Percentiles rank a stretch among this genome's conserved stretches.
These are phyloP conservation scores for Myrmophylax atrothorax DNA, from an alignment of 2,113 vertebrate genomes.

Conservation along the genomic window DNA sequence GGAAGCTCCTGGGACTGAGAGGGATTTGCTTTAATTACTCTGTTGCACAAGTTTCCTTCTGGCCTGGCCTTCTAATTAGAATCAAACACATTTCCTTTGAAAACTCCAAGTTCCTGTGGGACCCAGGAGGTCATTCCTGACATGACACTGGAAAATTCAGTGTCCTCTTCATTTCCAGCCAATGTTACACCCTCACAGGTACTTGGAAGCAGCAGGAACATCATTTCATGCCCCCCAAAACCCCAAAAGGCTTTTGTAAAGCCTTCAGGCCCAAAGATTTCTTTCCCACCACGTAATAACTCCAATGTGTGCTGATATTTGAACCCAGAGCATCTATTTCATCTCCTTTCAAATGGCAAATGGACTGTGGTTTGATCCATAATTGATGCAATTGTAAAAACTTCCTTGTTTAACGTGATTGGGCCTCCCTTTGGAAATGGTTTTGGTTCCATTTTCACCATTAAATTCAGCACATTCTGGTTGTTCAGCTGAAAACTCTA, in stretches of 20 bases:
- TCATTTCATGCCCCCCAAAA: not conserved
- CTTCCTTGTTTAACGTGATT: not conserved
- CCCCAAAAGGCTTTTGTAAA: not conserved
- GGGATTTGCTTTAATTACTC: not conserved
- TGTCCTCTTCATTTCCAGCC: not conserved
- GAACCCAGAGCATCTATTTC: not conserved
- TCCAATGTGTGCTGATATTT: not conserved
- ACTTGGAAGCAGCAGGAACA: not conserved
- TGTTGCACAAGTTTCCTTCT: not conserved
- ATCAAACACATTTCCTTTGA: not conserved
- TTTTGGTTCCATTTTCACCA: not conserved
- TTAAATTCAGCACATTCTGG: not conserved
- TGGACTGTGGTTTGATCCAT: not conserved
- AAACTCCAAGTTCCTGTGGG: not conserved
- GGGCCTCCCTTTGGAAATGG: not conserved
- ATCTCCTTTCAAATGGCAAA: not conserved
- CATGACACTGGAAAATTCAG: not conserved
- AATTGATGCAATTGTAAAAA: not conserved
- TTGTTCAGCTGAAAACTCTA: not conserved
- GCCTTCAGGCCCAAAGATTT: not conserved
- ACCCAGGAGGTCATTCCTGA: not conserved
- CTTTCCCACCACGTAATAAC: not conserved
- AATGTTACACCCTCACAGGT: fast-evolving
- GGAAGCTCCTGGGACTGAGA: not conserved
- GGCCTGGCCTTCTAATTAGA: not conserved